phyloP scores from a whole-genome alignment of 2,797 vertebrate genomes.

The Hirundo rustica region DNA sequence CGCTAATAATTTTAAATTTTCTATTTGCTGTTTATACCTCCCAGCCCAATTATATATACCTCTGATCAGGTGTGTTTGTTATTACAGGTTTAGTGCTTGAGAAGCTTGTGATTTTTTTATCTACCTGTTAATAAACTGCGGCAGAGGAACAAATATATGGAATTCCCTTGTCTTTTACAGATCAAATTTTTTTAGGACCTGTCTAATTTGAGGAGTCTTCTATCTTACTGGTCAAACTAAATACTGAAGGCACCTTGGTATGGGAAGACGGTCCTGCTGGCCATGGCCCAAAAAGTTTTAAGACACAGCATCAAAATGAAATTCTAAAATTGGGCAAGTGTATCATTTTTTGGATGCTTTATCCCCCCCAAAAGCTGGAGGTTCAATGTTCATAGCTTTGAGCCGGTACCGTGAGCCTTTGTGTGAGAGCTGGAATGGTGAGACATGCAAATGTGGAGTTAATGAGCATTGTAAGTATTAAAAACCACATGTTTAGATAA shows the following conservation, averaged over 20 bases:
- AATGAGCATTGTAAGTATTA: conserved; percentile 15
- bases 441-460: not conserved
- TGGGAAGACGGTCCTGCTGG: not conserved
- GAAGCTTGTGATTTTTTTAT: not conserved
- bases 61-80: not conserved
- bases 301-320: not conserved
- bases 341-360: not conserved
- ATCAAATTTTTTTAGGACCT: not conserved
- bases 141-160: not conserved
- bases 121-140: not conserved
- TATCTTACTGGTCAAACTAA: not conserved
- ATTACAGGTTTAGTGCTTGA: not conserved
- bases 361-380: not conserved
- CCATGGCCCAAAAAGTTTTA: not conserved
- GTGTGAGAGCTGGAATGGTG: not conserved
- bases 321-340: not conserved
- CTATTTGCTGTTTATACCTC: not conserved
- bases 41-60: not conserved
- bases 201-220: not conserved
- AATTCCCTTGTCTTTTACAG: not conserved
- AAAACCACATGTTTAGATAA: conserved; percentile 55
- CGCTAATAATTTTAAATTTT: not conserved
- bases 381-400: rapidly evolving
- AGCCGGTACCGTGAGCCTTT: not conserved
- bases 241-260: not conserved